phyloP scores from a whole-genome alignment of 2,113 vertebrate species.

The Esox niger region DNA sequence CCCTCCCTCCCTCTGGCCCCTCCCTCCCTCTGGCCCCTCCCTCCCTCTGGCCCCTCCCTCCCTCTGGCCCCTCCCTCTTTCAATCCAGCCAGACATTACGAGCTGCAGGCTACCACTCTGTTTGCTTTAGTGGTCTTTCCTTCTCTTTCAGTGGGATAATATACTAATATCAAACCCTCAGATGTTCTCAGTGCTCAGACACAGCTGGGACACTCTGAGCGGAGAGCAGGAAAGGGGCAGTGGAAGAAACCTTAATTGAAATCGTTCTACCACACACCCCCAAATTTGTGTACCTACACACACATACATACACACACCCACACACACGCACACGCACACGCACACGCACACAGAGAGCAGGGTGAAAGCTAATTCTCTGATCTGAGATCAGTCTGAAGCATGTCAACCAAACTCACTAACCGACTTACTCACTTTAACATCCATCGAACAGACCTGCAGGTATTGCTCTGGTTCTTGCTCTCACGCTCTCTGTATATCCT shows the following conservation, averaged over 20 bases:
- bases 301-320: neutral
- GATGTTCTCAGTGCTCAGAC: neutral
- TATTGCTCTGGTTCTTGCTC: neutral
- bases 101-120: neutral
- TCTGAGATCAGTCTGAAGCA: neutral
- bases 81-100: too few relatives aligned
- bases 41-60: neutral
- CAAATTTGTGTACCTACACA: too few relatives aligned
- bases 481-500: neutral
- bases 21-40: neutral
- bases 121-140: neutral
- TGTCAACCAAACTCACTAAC: neutral
- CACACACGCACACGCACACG: neutral
- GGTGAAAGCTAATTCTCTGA: neutral
- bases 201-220: constrained; percentile 1
- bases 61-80: neutral
- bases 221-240: neutral
- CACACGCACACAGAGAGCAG: neutral
- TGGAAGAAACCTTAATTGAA: too few relatives aligned
- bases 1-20: neutral
- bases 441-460: constrained; percentile 14
- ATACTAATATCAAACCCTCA: neutral
- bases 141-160: neutral
- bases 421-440: neutral
- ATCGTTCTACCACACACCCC: too few relatives aligned